Evolutionary conservation across 2,113 vertebrate species (phyloP), one percentile per base, ranked within the genome.

Genomic region (Propithecus coquereli): DNA sequence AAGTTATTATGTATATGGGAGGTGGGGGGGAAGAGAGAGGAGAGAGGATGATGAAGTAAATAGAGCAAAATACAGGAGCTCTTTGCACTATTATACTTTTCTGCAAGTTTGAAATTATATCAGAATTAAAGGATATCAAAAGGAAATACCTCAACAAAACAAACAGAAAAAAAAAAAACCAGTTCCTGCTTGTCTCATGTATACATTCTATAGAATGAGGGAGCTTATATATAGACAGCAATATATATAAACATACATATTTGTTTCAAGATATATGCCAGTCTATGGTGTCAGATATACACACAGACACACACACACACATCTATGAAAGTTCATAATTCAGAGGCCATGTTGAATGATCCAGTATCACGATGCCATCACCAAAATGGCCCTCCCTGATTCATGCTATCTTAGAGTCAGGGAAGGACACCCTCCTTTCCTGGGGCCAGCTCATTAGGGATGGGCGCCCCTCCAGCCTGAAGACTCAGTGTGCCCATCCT

Each of bases 391-490:
- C 9, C 40, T 88, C 34, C 47, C n/a, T 9, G 6, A 32, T 43
- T 59, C 3, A 0, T 30, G 8, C 32, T 54, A n/a, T 30, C 23
- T 40, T 40, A 1, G 5, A 11, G 7, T n/a, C 43, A 70, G 6
- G 45, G 63, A 40, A 43, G 63, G 22, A 5, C 20, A 45, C 45
- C n/a, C 65, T 93, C 16, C 68, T 32, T 79, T 27, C 23, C 23
- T 45, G 2, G 40, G 9, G n/a, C 6, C 74, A 22, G 37, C 11
- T 47, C 47, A 10, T 65, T 12, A 20, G 2, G 25, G 25, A n/a
- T 16, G 14, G 6, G 23, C 0, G 2, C 11, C 45, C 1, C 3
- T 40, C 63, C n/a, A 37, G n/a, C 30, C n/a, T 37, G 57, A 59
- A 59, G 22, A 59, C 57, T 23, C 57, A 59, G 22, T 59, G 22